Evolutionary conservation across 2,888 invertebrate species (phyloP), one percentile per base, ranked within the genome.

Genomic region (Heliconius hortense): DNA sequence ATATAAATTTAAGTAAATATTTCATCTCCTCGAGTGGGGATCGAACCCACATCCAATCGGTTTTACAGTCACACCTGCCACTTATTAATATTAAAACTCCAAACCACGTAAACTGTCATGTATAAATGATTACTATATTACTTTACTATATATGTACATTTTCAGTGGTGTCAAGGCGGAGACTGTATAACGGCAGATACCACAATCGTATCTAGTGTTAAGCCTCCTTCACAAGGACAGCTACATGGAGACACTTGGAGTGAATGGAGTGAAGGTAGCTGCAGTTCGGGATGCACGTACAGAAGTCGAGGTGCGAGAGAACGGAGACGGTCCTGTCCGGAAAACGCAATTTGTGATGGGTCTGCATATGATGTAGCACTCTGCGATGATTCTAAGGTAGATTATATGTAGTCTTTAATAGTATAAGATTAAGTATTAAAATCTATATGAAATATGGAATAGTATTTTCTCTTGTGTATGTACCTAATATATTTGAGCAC

Each of bases 111-210:
- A 4, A 28, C 31, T 31, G 43, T 5, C 15, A 43, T 53, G 8
- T 21, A 8, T 53, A 53, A n/a, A 53, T 21, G 8, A 8, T 53
- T 53, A 53, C 8, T 56, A 10, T 56, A 56, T 56, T n/a, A n/a
- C 10, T n/a, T 4, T 56, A 56, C n/a, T 1, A 10, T 3, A n/a
- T 4, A 56, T 3, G 10, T 10, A 4, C n/a, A 24, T 43, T 82
- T 84, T 63, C 86, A 96, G 96, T 96, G 96, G 95, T 96, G 96
- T 85, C 95, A 95, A 87, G 96, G 95, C 24, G 96, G 96, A 2
- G 93, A 94, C 73, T 96, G 96, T 82, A 92, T 95, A 21, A 87
- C 89, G 0, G 82, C 87, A n/a, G 92, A 86, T 68, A 82, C 87
- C 4, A 82, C 82, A 0, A 81, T 87, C 5, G 81, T 79, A 2